Evolutionary conservation across 2,113 vertebrate species (phyloP), one percentile per base, ranked within the genome.

Genomic region (Oreocharis arfaki): DNA sequence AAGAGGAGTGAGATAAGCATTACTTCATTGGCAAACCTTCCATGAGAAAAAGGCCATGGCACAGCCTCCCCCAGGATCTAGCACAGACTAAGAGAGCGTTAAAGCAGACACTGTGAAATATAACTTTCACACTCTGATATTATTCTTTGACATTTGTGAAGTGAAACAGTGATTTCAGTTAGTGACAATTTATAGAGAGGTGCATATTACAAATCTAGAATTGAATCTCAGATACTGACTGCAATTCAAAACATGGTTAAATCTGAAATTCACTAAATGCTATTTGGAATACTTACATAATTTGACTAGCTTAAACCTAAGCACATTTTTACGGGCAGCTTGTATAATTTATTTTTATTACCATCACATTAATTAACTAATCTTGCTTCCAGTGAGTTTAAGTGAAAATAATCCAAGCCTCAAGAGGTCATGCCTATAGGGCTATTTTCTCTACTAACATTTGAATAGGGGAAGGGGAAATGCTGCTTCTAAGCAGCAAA

Each of bases 71-170:
- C 74, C 91, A 88, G 75, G 61, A 96, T 96, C 81, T 79, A 37
- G 67, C 81, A 64, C 74, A 94, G 78, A 84, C 87, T n/a, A 74
- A 95, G 91, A 90, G 2, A 91, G 87, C 4, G 0, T 60, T 73
- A 90, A 52, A 95, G 95, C 95, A 96, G 94, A 95, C 33, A 7
- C 93, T 23, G 68, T 95, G 91, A 92, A 95, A 95, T 81, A 23
- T 39, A 95, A 95, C 69, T 97, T 96, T 96, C 95, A 91, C 95
- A 96, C 87, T 67, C 60, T 68, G 64, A 60, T 96, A 95, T 78
- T 91, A 87, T 91, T 95, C 93, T 93, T 81, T 94, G 91, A 92
- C 93, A 95, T 96, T 94, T 94, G 91, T 95, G 91, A 94, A 95
- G 80, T 53, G 74, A 97, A 96, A 95, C 93, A 91, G 84, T 64